These are phyloP conservation scores for Enteromius anoplus DNA, from an alignment of 2,797 vertebrate species.

Conservation along the genomic window DNA sequence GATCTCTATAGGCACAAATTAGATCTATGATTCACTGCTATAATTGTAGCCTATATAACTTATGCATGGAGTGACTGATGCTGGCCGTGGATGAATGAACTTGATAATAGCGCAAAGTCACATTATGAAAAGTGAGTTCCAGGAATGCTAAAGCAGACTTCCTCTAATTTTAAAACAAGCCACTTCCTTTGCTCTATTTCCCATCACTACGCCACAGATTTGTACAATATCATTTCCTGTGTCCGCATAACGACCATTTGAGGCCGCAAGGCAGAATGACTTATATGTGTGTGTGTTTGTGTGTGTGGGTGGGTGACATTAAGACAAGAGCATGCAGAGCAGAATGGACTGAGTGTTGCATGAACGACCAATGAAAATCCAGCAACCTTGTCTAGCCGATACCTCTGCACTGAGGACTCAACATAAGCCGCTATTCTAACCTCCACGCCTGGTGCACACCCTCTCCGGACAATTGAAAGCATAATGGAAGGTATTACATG, in stretches of 20 bases:
- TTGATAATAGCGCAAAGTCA: conserved; percentile 33
- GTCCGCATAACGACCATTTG: conserved; percentile 48
- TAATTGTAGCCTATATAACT: conserved; percentile 30
- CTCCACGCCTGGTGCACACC: conserved; percentile 34
- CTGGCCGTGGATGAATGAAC: conserved; percentile 33
- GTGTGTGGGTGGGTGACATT: conserved; percentile 20
- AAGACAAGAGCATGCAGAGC: conserved; percentile 7
- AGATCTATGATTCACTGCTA: conserved; percentile 34
- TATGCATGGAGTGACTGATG: conserved; percentile 1
- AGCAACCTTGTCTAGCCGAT: background rate
- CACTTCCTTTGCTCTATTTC: conserved; percentile 39
- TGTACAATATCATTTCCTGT: conserved; percentile 48
- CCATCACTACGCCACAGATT: conserved; percentile 44
- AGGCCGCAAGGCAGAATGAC: conserved; percentile 34
- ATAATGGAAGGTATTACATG: conserved; percentile 19
- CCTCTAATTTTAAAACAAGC: conserved; percentile 39
- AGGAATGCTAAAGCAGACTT: conserved; percentile 34
- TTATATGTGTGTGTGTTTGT: conserved; percentile 7
- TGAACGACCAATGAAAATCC: conserved; percentile 5
- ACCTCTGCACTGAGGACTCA: conserved; percentile 6
- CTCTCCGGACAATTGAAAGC: conserved; percentile 35
- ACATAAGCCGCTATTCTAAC: conserved; percentile 17
- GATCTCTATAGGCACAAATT: conserved; percentile 14
- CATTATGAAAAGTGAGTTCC: conserved; percentile 35
- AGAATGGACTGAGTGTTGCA: conserved; percentile 25